phyloP scores from a whole-genome alignment of 2,113 vertebrate species.

The Natator depressus region DNA sequence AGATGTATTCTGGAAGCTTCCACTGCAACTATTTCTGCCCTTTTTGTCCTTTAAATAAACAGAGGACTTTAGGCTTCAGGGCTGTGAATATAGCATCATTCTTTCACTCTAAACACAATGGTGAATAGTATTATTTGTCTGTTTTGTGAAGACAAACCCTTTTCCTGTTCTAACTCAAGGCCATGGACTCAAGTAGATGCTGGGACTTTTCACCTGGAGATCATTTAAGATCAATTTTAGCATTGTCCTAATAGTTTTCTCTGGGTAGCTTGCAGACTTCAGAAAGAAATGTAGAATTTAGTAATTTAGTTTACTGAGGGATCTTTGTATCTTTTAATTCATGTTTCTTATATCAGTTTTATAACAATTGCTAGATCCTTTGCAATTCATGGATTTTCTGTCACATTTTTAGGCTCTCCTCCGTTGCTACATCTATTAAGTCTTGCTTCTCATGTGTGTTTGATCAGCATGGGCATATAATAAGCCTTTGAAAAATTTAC shows the following conservation, averaged over 20 bases:
- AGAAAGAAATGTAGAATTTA: not conserved
- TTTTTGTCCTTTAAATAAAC: not conserved
- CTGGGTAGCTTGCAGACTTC: not conserved
- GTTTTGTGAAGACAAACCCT: not conserved
- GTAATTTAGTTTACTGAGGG: slow-evolving; percentile 8
- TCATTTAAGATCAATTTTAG: not conserved
- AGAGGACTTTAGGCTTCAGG: not conserved
- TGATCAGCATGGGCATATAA: not conserved
- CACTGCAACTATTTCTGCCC: not conserved
- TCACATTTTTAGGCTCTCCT: not conserved
- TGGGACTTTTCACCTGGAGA: not conserved
- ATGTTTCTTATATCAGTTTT: not conserved
- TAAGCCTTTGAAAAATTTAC: slow-evolving; percentile 38
- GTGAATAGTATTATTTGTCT: not conserved
- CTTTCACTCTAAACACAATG: not conserved
- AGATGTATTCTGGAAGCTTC: not conserved
- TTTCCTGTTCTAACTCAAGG: not conserved
- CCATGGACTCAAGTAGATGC: not conserved
- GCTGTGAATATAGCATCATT: not conserved
- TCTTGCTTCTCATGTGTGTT: not conserved
- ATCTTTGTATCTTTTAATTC: not conserved
- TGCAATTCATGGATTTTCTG: not conserved
- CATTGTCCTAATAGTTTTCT: not conserved
- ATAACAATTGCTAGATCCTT: not conserved
- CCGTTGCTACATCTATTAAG: not conserved